Evolutionary conservation across 2,888 invertebrate genomes (phyloP).

Genomic region (Melitaea athalia): DNA sequence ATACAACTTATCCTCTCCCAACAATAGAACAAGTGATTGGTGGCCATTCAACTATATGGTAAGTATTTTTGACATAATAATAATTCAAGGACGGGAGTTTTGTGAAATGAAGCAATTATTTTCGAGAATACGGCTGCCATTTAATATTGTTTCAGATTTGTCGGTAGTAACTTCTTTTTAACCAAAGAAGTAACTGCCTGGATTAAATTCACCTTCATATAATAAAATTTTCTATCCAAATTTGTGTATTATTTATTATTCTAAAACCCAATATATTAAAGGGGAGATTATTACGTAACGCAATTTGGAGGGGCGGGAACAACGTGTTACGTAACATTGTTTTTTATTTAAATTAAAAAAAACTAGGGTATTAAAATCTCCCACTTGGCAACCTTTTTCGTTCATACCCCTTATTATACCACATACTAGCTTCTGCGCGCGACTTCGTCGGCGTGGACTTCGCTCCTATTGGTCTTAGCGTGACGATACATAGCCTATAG

Average conservation of each 20-base stretch:
- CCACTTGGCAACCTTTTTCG: too few species aligned
- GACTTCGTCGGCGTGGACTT: too few species aligned
- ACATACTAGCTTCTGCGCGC: too few species aligned
- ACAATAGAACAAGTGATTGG: neutral
- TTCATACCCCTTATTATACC: too few species aligned
- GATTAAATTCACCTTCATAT: slow-evolving; percentile 23
- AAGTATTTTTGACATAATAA: neutral
- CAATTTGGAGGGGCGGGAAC: too few species aligned
- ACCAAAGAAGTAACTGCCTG: slow-evolving; percentile 18
- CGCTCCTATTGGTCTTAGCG: too few species aligned
- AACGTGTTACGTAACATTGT: too few species aligned
- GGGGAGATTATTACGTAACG: too few species aligned
- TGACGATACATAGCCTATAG: too few species aligned
- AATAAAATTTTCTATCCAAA: slow-evolving; percentile 14
- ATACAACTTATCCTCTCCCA: neutral
- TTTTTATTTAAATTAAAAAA: too few species aligned
- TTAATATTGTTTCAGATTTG: slow-evolving; percentile 27
- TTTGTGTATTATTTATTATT: slow-evolving; percentile 1
- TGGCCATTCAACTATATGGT: neutral
- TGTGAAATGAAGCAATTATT: slow-evolving; percentile 2
- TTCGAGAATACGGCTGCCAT: slow-evolving; percentile 15
- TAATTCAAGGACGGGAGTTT: neutral
- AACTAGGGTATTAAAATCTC: too few species aligned
- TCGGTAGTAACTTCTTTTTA: slow-evolving; percentile 20
- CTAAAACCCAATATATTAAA: neutral